These are phyloP conservation scores for Spinus olivaceus DNA, from an alignment of 2,797 vertebrate species.

Conservation along the genomic window DNA sequence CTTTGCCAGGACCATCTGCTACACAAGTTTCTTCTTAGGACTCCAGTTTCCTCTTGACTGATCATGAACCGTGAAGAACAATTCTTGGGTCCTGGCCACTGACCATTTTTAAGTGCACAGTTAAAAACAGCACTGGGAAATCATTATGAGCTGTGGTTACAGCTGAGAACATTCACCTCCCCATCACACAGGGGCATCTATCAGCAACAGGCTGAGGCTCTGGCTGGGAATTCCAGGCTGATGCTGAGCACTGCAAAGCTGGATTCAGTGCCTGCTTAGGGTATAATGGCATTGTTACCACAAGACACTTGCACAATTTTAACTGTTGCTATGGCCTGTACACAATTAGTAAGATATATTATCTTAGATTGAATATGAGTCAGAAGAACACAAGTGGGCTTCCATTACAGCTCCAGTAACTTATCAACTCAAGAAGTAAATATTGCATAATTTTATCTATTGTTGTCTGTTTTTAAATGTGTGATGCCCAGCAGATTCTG, in stretches of 20 bases:
- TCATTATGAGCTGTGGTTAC: neutral
- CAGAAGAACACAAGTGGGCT: neutral
- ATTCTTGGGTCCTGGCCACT: neutral
- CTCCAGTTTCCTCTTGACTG: neutral
- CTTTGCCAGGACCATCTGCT: neutral
- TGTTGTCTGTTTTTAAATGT: neutral
- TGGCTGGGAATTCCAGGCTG: neutral
- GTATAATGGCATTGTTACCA: neutral
- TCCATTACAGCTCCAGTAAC: neutral
- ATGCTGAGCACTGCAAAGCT: neutral
- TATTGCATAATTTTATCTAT: rapidly evolving
- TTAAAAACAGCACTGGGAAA: neutral
- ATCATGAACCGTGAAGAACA: neutral
- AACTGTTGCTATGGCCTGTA: neutral
- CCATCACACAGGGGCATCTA: rapidly evolving
- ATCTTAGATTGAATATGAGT: neutral
- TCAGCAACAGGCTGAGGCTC: neutral
- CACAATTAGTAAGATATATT: neutral
- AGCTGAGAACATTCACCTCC: neutral
- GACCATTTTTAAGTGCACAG: neutral
- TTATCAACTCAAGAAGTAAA: neutral
- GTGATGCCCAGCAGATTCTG: neutral
- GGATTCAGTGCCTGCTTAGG: rapidly evolving
- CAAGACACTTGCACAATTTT: neutral
- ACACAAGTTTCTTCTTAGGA: rapidly evolving